phyloP scores from a whole-genome alignment of 1,140 invertebrate genomes.

The Euglossa dilemma region DNA sequence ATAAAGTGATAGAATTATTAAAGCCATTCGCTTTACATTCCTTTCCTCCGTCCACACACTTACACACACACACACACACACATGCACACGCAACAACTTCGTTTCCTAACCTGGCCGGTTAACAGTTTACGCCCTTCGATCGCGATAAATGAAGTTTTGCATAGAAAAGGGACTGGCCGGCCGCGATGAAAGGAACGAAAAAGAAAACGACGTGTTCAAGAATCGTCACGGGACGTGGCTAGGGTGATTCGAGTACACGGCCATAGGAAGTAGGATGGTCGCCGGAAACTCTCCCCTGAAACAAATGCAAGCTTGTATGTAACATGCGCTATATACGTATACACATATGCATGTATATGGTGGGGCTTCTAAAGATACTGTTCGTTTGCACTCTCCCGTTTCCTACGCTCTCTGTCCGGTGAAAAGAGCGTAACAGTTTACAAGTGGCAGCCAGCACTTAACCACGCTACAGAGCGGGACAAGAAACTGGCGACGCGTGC shows the following conservation, averaged over 20 bases:
- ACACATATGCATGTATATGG: not conserved
- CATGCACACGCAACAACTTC: not conserved
- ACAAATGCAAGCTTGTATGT: conserved; percentile 30
- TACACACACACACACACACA: too few relatives aligned
- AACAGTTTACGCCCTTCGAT: conserved; percentile 38
- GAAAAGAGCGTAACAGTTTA: conserved; percentile 64
- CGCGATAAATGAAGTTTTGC: conserved; percentile 27
- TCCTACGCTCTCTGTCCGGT: conserved; percentile 40
- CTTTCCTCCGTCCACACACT: not conserved
- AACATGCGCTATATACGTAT: too few relatives aligned
- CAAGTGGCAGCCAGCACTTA: conserved; percentile 60
- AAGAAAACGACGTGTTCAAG: not conserved
- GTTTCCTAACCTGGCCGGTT: conserved; percentile 18
- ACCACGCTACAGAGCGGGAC: conserved; percentile 28
- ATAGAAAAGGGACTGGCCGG: conserved; percentile 1
- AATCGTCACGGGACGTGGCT: conserved; percentile 59
- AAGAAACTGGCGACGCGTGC: conserved; percentile 22
- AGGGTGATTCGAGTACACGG: conserved; percentile 58
- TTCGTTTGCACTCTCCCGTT: conserved; percentile 53
- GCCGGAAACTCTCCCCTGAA: conserved; percentile 73
- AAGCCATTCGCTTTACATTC: not conserved
- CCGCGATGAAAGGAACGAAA: conserved; percentile 5
- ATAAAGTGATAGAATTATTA: not conserved
- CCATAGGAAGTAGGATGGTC: conserved; percentile 77
- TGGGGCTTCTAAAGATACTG: conserved; percentile 21